These are phyloP conservation scores for Ormyrus rosae DNA, from an alignment of 2,888 invertebrate species.

Conservation along the genomic window DNA sequence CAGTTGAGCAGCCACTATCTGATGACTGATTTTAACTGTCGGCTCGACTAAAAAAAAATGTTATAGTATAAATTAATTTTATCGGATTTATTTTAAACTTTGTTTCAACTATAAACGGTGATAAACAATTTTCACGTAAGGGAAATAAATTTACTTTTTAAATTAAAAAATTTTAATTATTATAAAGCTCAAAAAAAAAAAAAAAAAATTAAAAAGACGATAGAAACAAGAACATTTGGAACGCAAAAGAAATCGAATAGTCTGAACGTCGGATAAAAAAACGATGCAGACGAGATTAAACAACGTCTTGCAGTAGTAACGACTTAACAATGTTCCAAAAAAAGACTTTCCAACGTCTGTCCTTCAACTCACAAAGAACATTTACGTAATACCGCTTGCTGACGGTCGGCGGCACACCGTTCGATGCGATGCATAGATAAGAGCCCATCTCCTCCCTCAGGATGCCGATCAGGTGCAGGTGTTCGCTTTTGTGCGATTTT, in stretches of 20 bases:
- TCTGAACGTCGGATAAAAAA: no score
- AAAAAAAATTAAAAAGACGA: neutral
- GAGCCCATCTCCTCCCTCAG: constrained; percentile 90
- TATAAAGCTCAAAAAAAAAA: neutral
- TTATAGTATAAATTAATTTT: no score
- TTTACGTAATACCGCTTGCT: constrained; percentile 90
- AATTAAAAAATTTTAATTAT: neutral
- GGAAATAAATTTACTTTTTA: neutral
- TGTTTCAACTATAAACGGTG: neutral
- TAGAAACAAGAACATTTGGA: neutral
- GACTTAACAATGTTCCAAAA: no score
- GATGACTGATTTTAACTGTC: constrained; percentile 89
- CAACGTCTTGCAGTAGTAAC: no score
- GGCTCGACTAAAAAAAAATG: constrained; percentile 83
- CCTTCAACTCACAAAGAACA: constrained; percentile 79
- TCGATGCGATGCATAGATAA: constrained; percentile 91
- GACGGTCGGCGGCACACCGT: constrained; percentile 88
- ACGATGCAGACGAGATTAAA: no score
- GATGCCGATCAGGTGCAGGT: constrained; percentile 83
- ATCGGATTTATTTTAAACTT: neutral
- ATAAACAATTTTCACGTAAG: neutral
- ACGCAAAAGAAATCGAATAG: neutral
- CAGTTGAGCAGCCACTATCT: constrained; percentile 89
- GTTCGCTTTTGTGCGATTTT: constrained; percentile 84
- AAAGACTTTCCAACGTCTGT: neutral